Percentiles rank a stretch among this genome's conserved stretches.
phyloP scores from a whole-genome alignment of 2,888 invertebrate species.

The Metallyticus violacea region DNA sequence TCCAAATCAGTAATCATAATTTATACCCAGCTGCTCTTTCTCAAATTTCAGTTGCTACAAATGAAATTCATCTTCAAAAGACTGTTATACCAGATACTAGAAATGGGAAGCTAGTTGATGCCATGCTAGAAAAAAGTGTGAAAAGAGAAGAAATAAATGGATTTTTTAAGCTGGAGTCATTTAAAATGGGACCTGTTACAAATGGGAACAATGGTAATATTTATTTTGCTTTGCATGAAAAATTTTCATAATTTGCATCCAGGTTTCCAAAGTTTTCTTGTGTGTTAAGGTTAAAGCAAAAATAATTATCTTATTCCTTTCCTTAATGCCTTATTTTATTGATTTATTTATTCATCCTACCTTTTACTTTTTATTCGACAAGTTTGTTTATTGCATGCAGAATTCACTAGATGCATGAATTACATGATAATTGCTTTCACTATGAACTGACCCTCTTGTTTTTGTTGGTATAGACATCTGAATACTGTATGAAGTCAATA shows the following conservation, averaged over 20 bases:
- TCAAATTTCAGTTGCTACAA: not conserved
- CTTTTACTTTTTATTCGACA: not conserved
- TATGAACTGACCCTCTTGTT: no score
- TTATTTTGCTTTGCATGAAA: not conserved
- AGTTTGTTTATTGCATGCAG: no score
- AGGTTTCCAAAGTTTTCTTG: not conserved
- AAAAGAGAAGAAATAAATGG: constrained; percentile 20
- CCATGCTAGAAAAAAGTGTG: not conserved
- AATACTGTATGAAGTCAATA: no score
- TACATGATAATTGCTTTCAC: no score
- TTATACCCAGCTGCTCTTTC: not conserved
- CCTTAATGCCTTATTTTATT: not conserved
- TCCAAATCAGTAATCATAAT: not conserved
- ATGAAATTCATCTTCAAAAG: not conserved
- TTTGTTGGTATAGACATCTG: no score
- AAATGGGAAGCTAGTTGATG: not conserved
- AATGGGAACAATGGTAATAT: constrained; percentile 8
- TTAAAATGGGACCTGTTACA: constrained; percentile 11
- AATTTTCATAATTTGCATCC: not conserved
- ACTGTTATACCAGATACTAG: not conserved
- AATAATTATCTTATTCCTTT: not conserved
- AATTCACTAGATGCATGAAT: no score
- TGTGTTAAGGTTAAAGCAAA: not conserved
- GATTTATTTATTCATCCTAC: not conserved
- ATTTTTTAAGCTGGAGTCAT: constrained; percentile 8